Conservation (phyloP, 2,797 vertebrate genomes). For the Sus cebifrons region DNA sequence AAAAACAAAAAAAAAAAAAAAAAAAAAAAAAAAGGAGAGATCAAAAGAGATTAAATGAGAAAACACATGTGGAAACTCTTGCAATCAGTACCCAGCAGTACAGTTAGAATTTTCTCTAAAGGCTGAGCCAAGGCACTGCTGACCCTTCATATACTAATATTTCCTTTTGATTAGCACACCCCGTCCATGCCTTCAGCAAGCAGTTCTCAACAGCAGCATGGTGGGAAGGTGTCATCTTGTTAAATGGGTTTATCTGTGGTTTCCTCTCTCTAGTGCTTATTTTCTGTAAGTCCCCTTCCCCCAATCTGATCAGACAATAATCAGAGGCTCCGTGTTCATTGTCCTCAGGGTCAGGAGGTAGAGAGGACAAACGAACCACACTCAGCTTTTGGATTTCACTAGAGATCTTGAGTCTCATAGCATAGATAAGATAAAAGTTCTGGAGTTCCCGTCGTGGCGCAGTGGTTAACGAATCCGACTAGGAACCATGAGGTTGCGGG, state of each 20-base stretch:
- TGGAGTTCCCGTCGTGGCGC: no score
- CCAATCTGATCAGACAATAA: neutral
- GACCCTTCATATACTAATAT: neutral
- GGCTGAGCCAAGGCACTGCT: neutral
- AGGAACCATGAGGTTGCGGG: no score
- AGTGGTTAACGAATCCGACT: no score
- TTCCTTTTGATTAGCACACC: neutral
- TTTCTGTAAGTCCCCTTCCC: neutral
- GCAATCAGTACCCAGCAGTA: neutral
- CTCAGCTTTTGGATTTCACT: conserved; percentile 39
- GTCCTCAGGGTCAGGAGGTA: neutral
- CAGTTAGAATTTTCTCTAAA: neutral
- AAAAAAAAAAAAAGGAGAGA: neutral
- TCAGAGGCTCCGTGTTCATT: neutral
- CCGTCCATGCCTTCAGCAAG: neutral
- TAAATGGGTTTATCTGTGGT: neutral
- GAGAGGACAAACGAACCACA: neutral
- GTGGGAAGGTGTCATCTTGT: neutral
- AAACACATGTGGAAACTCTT: neutral
- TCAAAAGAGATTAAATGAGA: neutral
- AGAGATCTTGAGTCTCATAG: conserved; percentile 9
- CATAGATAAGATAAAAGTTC: neutral
- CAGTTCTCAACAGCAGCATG: neutral
- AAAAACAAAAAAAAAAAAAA: no score
- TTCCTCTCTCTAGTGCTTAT: neutral